Conservation (phyloP, 2,888 invertebrate genomes). For the Macaria notata region DNA sequence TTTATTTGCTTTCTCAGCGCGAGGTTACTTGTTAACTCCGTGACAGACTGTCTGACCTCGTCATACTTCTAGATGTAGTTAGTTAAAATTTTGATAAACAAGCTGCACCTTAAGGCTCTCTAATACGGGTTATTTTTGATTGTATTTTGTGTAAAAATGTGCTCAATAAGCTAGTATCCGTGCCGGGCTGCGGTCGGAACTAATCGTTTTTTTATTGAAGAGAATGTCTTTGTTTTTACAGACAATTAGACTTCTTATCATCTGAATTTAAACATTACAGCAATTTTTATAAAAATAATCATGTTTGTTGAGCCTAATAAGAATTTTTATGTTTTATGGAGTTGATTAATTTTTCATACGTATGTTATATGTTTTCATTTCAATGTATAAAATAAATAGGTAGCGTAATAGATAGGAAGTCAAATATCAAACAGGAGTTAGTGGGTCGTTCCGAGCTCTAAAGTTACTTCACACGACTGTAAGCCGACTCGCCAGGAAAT, state of each 20-base stretch:
- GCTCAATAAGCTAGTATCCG: constrained; percentile 6
- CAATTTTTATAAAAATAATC: no score
- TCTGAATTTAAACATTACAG: background rate
- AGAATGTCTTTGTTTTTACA: constrained; percentile 19
- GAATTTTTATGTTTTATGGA: no score
- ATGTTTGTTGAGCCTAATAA: no score
- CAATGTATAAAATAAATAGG: background rate
- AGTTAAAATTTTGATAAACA: no score
- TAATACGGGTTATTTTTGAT: no score
- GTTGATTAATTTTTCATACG: no score
- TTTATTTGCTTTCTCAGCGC: constrained; percentile 11
- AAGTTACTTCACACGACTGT: no score
- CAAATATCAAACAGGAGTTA: constrained; percentile 7
- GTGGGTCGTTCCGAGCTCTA: background rate
- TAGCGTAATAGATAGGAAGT: constrained; percentile 9
- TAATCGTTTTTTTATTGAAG: constrained; percentile 18
- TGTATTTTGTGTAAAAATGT: no score
- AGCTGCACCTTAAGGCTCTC: no score
- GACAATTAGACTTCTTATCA: background rate
- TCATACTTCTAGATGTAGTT: constrained; percentile 14
- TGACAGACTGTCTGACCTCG: constrained; percentile 36
- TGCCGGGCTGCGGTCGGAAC: constrained; percentile 22
- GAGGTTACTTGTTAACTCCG: constrained; percentile 30
- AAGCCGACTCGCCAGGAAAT: no score
- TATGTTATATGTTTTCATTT: no score